phyloP scores from a whole-genome alignment of 1,140 invertebrate species.

The Hormaphis cornu region DNA sequence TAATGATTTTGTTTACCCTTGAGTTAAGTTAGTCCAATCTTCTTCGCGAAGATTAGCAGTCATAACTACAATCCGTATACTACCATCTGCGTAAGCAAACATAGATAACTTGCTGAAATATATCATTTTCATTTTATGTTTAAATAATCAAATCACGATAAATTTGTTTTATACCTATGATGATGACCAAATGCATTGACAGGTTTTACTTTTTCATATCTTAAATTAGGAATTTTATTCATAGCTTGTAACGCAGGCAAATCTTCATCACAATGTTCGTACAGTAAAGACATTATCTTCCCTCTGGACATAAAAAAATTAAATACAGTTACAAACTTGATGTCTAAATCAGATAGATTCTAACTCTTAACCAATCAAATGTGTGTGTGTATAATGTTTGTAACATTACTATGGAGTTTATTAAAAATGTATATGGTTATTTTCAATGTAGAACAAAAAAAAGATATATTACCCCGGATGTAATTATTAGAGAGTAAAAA shows the following conservation, averaged over 20 bases:
- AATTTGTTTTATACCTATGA: constrained; percentile 55
- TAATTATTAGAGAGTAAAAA: too few relatives aligned
- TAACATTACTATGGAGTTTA: too few relatives aligned
- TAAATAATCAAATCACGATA: neutral
- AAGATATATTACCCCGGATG: too few relatives aligned
- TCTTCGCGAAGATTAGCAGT: constrained; percentile 84
- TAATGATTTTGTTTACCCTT: constrained; percentile 56
- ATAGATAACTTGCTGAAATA: constrained; percentile 76
- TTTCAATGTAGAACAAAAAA: too few relatives aligned
- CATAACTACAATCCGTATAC: constrained; percentile 74
- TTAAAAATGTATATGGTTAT: too few relatives aligned
- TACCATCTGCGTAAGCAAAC: constrained; percentile 68
- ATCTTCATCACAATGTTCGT: neutral
- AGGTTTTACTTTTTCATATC: constrained; percentile 60
- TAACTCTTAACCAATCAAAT: too few relatives aligned
- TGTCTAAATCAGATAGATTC: too few relatives aligned
- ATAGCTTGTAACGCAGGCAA: neutral
- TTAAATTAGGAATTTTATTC: constrained; percentile 51
- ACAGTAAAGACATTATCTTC: neutral
- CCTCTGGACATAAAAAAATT: neutral
- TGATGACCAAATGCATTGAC: constrained; percentile 74
- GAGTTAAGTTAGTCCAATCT: constrained; percentile 90
- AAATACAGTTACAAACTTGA: neutral
- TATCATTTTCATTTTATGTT: constrained; percentile 38
- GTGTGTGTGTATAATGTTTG: too few relatives aligned